A percentile compares a stretch with the other conserved stretches of the same genome.
These are phyloP conservation scores for Callocephalon fimbriatum DNA, from an alignment of 2,113 vertebrate species.

Conservation along the genomic window DNA sequence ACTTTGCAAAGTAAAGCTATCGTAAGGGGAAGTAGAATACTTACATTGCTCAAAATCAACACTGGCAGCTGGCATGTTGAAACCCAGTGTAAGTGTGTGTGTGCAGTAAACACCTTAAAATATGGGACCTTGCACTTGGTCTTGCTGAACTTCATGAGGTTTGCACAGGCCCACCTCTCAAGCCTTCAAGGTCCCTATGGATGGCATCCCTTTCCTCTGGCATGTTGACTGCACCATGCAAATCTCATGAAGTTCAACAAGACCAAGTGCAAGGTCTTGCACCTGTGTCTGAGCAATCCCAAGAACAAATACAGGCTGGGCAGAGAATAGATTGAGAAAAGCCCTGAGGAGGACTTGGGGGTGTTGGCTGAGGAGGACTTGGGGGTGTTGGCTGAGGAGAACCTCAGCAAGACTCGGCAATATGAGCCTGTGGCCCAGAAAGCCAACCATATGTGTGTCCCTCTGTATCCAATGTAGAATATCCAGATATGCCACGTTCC, in stretches of 20 bases:
- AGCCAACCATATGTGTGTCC: constrained; percentile 77
- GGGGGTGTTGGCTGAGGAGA: neutral
- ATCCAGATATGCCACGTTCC: constrained; percentile 95
- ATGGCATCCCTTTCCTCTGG: neutral
- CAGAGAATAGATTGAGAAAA: neutral
- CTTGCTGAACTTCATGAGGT: neutral
- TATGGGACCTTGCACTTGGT: neutral
- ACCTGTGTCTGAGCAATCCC: neutral
- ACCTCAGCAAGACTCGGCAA: neutral
- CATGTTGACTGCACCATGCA: neutral
- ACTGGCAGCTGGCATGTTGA: neutral
- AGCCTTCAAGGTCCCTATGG: neutral
- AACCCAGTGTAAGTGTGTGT: neutral
- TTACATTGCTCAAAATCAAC: neutral
- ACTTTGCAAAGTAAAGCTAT: neutral
- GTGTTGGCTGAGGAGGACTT: neutral
- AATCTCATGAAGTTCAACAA: neutral
- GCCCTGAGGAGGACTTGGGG: neutral
- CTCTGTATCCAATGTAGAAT: constrained; percentile 85
- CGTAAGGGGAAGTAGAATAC: constrained; percentile 14
- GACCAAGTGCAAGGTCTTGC: neutral
- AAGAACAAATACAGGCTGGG: neutral
- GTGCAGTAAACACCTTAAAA: neutral
- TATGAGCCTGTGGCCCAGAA: neutral
- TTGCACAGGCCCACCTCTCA: neutral